phyloP scores from a whole-genome alignment of 2,888 invertebrate genomes.

The Eristalis intricaria region DNA sequence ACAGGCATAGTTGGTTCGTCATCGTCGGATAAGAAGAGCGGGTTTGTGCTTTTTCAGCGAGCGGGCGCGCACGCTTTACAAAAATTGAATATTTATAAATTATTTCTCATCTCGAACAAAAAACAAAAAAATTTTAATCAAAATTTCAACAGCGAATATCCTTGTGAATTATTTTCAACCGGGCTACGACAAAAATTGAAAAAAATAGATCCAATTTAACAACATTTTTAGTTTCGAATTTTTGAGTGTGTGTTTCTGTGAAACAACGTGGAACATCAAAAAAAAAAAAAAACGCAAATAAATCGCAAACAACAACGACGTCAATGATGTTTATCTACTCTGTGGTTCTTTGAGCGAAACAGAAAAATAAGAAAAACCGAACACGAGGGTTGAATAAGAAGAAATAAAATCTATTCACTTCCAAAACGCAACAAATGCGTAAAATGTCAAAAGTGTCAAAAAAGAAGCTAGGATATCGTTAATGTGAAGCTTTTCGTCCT shows the following conservation, averaged over 20 bases:
- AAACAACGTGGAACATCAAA: constrained; percentile 6
- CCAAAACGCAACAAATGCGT: constrained; percentile 23
- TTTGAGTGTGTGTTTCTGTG: background rate
- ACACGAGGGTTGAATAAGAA: background rate
- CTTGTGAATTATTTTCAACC: background rate
- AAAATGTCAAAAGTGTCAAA: constrained; percentile 50
- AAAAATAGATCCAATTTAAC: too few species aligned
- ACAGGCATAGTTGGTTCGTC: constrained; percentile 72
- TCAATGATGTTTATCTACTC: constrained; percentile 26
- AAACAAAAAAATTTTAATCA: background rate
- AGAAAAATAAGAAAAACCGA: background rate
- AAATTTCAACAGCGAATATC: constrained; percentile 9
- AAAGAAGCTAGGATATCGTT: constrained; percentile 15
- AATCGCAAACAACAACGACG: constrained; percentile 10
- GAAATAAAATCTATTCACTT: background rate
- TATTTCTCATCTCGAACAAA: background rate
- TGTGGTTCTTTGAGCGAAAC: constrained; percentile 16
- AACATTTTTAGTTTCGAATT: background rate
- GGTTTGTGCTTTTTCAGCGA: constrained; percentile 61
- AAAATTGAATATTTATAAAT: constrained; percentile 5
- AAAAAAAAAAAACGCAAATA: constrained; percentile 25
- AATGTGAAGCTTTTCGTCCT: constrained; percentile 1
- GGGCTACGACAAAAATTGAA: background rate
- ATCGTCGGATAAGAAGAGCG: constrained; percentile 72
- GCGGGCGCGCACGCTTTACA: constrained; percentile 66